Evolutionary conservation across 2,797 vertebrate species (phyloP).

Genomic region (Mionectes olivaceus): DNA sequence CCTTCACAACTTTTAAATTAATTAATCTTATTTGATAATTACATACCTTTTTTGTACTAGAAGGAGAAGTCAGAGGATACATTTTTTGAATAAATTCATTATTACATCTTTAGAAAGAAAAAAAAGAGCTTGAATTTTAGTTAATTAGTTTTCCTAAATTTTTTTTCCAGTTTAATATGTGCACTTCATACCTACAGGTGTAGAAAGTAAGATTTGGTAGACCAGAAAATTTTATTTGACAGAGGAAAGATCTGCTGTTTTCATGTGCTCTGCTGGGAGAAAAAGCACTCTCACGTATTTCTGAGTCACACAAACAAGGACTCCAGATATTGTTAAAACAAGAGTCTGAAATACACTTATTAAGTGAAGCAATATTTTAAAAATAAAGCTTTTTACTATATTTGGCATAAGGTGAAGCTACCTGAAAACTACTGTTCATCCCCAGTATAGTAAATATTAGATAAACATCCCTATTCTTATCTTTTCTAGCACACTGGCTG

Average conservation of each 20-base stretch:
- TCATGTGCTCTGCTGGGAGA: neutral
- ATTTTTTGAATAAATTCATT: neutral
- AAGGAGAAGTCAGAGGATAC: neutral
- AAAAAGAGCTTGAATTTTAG: neutral
- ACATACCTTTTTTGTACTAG: neutral
- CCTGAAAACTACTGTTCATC: neutral
- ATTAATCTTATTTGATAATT: neutral
- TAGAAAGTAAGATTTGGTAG: neutral
- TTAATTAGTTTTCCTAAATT: neutral
- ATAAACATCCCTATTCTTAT: neutral
- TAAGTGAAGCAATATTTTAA: neutral
- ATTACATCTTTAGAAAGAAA: neutral
- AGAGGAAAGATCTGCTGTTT: neutral
- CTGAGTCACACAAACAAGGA: neutral
- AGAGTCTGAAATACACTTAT: neutral
- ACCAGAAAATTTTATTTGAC: neutral
- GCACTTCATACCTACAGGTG: neutral
- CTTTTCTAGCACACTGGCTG: neutral
- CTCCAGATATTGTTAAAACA: neutral
- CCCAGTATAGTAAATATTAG: neutral
- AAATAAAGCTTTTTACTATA: neutral
- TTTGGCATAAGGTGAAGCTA: neutral
- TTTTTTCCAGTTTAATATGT: neutral
- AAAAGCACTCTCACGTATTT: neutral
- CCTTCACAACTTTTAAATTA: neutral